Evolutionary conservation across 2,888 invertebrate species (phyloP).

Genomic region (Apodemia mormo): DNA sequence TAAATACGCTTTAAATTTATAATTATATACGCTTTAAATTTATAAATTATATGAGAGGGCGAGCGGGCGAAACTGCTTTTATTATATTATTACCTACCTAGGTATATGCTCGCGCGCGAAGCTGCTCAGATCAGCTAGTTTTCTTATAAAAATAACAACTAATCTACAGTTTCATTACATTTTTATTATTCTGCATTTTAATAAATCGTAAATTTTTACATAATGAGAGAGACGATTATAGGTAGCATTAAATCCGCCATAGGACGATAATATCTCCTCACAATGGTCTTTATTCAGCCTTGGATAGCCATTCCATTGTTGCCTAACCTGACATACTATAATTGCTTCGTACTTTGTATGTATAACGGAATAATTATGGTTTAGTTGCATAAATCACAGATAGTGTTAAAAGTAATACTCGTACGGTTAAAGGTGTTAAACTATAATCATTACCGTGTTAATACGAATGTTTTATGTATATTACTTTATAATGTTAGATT

Average conservation of each 20-base stretch:
- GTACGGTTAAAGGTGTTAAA: background rate
- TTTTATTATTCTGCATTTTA: background rate
- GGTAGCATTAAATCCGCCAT: constrained; percentile 27
- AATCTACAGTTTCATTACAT: background rate
- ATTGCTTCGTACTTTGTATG: constrained; percentile 29
- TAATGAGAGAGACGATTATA: constrained; percentile 29
- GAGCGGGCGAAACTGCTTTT: too few species aligned
- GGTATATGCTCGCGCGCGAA: too few species aligned
- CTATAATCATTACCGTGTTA: background rate
- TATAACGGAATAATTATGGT: constrained; percentile 27
- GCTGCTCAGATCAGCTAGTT: too few species aligned
- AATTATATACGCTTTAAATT: too few species aligned
- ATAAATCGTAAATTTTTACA: constrained; percentile 2
- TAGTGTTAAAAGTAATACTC: constrained; percentile 19
- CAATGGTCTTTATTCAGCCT: constrained; percentile 52
- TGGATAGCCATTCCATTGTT: constrained; percentile 63
- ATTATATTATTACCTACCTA: too few species aligned
- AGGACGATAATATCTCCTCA: constrained; percentile 51
- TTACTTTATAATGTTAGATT: background rate
- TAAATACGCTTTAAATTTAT: too few species aligned
- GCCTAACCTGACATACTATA: constrained; percentile 54
- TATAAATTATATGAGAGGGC: too few species aligned
- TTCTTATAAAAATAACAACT: too few species aligned
- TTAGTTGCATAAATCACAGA: constrained; percentile 19
- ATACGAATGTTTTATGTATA: background rate